Base-by-base conservation (phyloP, 2,113 vertebrate species). In the Protobothrops flavoviridis region DNA sequence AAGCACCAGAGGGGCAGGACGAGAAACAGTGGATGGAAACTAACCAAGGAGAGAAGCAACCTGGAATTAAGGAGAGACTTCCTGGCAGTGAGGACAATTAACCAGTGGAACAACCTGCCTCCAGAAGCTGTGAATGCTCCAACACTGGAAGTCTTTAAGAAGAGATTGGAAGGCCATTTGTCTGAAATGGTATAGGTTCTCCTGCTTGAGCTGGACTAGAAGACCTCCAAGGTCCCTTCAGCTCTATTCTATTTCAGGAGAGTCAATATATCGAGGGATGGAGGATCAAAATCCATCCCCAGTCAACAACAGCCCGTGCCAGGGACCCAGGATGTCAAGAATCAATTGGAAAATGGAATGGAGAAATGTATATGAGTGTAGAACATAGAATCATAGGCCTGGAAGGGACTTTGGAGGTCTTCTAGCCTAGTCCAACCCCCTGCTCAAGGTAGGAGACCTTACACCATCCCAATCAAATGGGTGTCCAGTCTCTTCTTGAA, bases 91-190 rank as follows among this genome's bases (percentile, higher is more conserved):
- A 50, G 48, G 48, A 50, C 48, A 50, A 50, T 50, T 9, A 1
- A 50, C 48, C 48, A 50, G 48, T 50, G 48, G 48, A 50, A 50
- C 48, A 50, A 0, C 1, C 1, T 50, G 48, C 7, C 48, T 1
- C 48, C 48, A 50, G 48, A 50, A 50, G 1, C 1, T 0, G 48
- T 50, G 48, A 1, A 1, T 1, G 48, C 48, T 50, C 48, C 48
- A 50, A 1, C 7, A 9, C 48, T 50, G 48, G 48, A 50, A 1
- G 48, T 1, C 1, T 50, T 50, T 50, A 50, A 50, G 48, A 50
- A 50, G 48, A 50, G 48, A 9, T 1, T 50, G 0, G 48, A 50
- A 1, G 1, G 0, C 1, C 8, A 50, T 1, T 1, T 50, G 1
- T 50, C 48, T 50, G 48, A 50, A 0, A 50, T 50, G 48, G 48